These are phyloP conservation scores for Doryteuthis pealeii DNA, from an alignment of 1,140 invertebrate genomes.

Conservation along the genomic window DNA sequence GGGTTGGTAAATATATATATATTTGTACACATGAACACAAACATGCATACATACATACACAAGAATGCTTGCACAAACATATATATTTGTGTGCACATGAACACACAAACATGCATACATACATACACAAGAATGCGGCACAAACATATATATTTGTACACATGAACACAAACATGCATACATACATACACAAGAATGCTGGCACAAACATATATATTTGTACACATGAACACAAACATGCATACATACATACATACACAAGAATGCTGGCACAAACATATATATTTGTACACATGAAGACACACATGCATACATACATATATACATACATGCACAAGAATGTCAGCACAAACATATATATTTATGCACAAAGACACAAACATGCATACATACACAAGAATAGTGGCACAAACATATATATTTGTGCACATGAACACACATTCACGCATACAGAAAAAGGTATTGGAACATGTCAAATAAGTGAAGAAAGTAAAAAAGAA, in stretches of 20 bases:
- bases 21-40: not conserved
- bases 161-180: not conserved
- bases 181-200: not conserved
- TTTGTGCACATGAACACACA: too few relatives aligned
- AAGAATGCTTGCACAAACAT: not conserved
- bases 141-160: not conserved
- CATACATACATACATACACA: not conserved
- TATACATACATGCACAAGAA: not conserved
- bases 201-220: not conserved
- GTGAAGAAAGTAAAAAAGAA: too few relatives aligned
- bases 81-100: not conserved
- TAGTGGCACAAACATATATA: too few relatives aligned
- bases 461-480: too few relatives aligned
- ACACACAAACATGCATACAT: not conserved
- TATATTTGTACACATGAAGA: not conserved
- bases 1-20: not conserved
- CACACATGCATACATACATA: not conserved
- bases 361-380: not conserved
- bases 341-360: not conserved
- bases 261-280: not conserved
- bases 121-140: not conserved
- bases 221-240: not conserved
- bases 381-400: not conserved
- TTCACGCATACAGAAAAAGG: too few relatives aligned
- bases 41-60: not conserved